Evolutionary conservation across 2,113 vertebrate genomes (phyloP).

Genomic region (Lucifuga dentata): DNA sequence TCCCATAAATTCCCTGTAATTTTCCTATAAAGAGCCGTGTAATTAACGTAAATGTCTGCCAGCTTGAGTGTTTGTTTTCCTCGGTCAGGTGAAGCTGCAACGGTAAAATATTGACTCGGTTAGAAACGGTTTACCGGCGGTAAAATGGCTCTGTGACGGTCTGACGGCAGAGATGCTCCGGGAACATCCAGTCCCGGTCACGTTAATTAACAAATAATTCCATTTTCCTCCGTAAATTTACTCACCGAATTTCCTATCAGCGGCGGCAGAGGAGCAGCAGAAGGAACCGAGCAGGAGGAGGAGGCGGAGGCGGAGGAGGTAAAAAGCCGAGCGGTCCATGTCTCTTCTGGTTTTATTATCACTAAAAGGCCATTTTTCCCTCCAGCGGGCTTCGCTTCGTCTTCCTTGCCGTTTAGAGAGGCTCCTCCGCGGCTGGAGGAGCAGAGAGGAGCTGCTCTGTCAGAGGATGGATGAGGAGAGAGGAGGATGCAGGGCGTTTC

Average conservation of each 20-base stretch:
- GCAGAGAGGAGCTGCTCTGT: conserved; percentile 14
- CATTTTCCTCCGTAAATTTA: conserved; percentile 15
- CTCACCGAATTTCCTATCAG: conserved; percentile 81
- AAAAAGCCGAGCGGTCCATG: conserved; percentile 68
- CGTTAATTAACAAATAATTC: too few relatives aligned
- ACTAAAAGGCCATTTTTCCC: conserved; percentile 61
- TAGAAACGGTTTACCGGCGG: too few relatives aligned
- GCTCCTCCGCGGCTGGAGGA: conserved; percentile 31
- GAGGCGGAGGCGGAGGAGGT: conserved; percentile 43
- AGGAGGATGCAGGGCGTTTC: conserved; percentile 66
- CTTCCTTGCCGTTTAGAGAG: conserved; percentile 4
- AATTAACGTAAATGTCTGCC: too few relatives aligned
- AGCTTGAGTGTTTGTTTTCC: too few relatives aligned
- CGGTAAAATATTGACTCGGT: too few relatives aligned
- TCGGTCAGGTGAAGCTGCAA: too few relatives aligned
- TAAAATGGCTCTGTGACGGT: too few relatives aligned
- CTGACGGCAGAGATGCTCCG: too few relatives aligned
- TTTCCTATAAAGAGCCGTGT: too few relatives aligned
- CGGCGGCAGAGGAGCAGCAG: conserved; percentile 45
- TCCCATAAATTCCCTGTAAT: too few relatives aligned
- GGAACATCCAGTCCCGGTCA: too few relatives aligned
- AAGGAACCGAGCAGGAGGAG: conserved; percentile 56
- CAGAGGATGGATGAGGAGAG: conserved; percentile 30
- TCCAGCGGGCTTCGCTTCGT: not conserved
- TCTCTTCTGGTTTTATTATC: conserved; percentile 18